Conservation (phyloP, 2,888 invertebrate species). For the Ferdinandea cuprea region DNA sequence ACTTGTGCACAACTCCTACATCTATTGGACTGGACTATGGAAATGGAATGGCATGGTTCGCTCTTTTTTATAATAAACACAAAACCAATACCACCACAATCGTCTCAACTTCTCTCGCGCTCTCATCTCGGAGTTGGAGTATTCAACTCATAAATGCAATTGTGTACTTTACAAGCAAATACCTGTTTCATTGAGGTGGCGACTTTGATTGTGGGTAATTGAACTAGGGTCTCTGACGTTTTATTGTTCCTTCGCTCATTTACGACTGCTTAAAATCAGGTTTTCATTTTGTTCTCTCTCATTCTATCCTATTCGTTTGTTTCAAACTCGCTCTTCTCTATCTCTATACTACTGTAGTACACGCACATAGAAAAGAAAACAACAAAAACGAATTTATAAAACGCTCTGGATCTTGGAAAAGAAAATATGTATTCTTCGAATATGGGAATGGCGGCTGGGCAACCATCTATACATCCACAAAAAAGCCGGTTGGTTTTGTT, state of each 20-base stretch:
- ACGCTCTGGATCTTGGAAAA: constrained; percentile 5
- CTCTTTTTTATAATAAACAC: constrained; percentile 1
- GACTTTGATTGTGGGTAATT: constrained; percentile 75
- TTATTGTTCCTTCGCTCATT: constrained; percentile 73
- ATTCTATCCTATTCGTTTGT: constrained; percentile 17
- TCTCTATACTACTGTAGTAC: not conserved
- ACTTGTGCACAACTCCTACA: not conserved
- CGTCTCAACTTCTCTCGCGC: constrained; percentile 21
- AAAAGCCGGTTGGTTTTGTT: constrained; percentile 74
- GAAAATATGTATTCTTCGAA: constrained; percentile 30
- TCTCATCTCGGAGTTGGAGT: constrained; percentile 60
- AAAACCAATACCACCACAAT: constrained; percentile 8
- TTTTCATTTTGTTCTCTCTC: constrained; percentile 55
- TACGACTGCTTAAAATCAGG: constrained; percentile 72
- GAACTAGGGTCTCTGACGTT: constrained; percentile 73
- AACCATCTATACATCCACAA: constrained; percentile 58
- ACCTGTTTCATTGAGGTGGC: constrained; percentile 74
- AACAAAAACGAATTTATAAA: too few species aligned
- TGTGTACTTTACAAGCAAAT: constrained; percentile 62
- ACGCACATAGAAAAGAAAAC: constrained; percentile 22
- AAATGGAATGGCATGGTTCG: constrained; percentile 19
- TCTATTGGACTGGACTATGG: not conserved
- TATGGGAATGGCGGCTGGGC: constrained; percentile 58
- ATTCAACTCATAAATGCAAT: constrained; percentile 59
- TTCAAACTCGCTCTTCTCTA: not conserved